Base-by-base conservation (phyloP, 2,797 vertebrate genomes). In the Jordanella pulchra region DNA sequence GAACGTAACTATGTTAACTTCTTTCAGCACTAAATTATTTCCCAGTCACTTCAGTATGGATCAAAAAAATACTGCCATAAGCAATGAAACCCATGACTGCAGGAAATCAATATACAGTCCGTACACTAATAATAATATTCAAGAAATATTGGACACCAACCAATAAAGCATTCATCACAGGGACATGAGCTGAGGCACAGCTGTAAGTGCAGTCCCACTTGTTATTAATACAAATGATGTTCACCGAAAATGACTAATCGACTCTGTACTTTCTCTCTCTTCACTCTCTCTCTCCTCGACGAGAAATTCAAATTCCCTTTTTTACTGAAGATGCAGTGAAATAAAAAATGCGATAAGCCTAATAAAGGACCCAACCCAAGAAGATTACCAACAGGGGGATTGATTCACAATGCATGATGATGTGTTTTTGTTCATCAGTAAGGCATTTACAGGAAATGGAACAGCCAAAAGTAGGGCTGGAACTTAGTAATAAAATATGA, bases 221-320 rank as follows among this genome's bases (percentile, higher is more conserved):
- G 79, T 84, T 89, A 91, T 91, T 89, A 88, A 89, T 89, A 89
- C 86, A 80, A 89, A 91, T 87, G 77, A 84, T 85, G 73, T 76
- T 73, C 75, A 73, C 27, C 73, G 75, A 79, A 86, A 88, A 87
- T 86, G 77, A 88, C 80, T 87, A 84, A 90, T 89, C 67, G 77
- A 79, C 88, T 90, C 47, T 1, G 9, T 61, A 70, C 72, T 7
- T 48, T 76, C 65, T 82, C 75, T 71, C 54, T 81, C 75, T 81
- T n/a, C n/a, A n/a, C n/a, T 76, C 65, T 82, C 75, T 71, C 51
- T 81, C 74, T 81, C 69, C 45, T 48, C 30, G 54, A 71, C 25
- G 21, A 67, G 55, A 65, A 78, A 85, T 76, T 87, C 73, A 78
- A 58, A 78, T 61, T 69, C 0, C 25, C 32, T 85, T 82, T 86